Evolutionary conservation across 1,140 invertebrate species (phyloP).

Genomic region (Lucilia cuprina): DNA sequence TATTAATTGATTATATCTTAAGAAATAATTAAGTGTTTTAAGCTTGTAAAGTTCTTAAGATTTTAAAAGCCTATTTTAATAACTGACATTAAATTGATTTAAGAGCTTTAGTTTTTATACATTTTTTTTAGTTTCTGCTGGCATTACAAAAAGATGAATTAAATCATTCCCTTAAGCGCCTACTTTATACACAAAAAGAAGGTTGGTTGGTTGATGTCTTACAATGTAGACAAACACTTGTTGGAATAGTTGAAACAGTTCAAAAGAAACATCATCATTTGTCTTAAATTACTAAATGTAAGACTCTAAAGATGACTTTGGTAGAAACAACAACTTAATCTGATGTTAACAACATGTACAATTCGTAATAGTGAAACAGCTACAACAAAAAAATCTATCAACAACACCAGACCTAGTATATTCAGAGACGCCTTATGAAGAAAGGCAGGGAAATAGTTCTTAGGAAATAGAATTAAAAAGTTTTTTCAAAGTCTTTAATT

Average conservation of each 20-base stretch:
- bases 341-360: slow-evolving; percentile 19
- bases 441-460: not conserved
- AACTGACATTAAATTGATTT: slow-evolving; percentile 29
- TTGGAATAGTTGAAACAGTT: slow-evolving; percentile 2
- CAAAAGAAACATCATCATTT: slow-evolving; percentile 30
- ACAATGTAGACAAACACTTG: not conserved
- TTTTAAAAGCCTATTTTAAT: slow-evolving; percentile 17
- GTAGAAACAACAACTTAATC: slow-evolving; percentile 1
- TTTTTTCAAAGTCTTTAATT: too few species aligned
- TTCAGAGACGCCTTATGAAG: not conserved
- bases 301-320: not conserved
- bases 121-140: not conserved
- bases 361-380: not conserved
- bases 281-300: slow-evolving; percentile 29
- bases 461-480: too few species aligned
- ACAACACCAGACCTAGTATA: not conserved
- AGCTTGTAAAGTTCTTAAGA: too few species aligned
- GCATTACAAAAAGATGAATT: not conserved
- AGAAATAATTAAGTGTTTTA: not conserved
- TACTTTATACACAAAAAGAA: not conserved
- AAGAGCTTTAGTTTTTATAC: not conserved
- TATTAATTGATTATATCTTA: slow-evolving; percentile 13
- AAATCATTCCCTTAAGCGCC: not conserved
- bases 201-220: not conserved
- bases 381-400: not conserved